A percentile compares a stretch with the other conserved stretches of the same genome.
Conservation (phyloP, 1,140 invertebrate species). For the Drosophila punjabiensis region DNA sequence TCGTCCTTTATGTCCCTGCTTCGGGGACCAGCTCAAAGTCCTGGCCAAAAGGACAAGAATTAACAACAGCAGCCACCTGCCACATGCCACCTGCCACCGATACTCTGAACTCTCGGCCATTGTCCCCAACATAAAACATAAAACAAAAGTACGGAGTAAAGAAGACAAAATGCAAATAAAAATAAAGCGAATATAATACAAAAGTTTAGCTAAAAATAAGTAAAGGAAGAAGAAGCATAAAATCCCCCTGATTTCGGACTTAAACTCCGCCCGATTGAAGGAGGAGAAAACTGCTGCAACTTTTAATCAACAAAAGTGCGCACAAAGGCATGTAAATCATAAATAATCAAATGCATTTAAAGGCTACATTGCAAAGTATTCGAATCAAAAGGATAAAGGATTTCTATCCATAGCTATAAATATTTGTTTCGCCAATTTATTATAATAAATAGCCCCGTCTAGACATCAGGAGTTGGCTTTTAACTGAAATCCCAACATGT, state of each 20-base stretch:
- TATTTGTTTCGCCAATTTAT: background rate
- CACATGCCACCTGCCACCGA: constrained; percentile 33
- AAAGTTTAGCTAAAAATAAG: constrained; percentile 23
- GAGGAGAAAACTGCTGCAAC: background rate
- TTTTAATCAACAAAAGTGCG: constrained; percentile 28
- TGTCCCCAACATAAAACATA: constrained; percentile 10
- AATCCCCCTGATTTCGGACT: constrained; percentile 8
- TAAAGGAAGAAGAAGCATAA: background rate
- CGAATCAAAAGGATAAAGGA: background rate
- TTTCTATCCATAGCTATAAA: background rate
- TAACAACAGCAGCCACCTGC: constrained; percentile 13
- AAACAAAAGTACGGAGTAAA: background rate
- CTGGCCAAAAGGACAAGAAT: constrained; percentile 31
- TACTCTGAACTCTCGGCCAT: constrained; percentile 9
- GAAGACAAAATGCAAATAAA: background rate
- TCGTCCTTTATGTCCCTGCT: background rate
- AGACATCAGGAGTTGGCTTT: constrained; percentile 6
- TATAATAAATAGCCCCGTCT: constrained; percentile 3
- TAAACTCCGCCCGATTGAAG: constrained; percentile 8
- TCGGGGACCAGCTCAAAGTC: constrained; percentile 25
- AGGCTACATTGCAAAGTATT: no score
- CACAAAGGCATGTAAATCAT: constrained; percentile 5
- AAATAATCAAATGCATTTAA: constrained; percentile 4
- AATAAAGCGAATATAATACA: background rate
- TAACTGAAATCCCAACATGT: constrained; percentile 3